Conservation (phyloP, 2,797 vertebrate genomes). For the Urophycis tenuis region DNA sequence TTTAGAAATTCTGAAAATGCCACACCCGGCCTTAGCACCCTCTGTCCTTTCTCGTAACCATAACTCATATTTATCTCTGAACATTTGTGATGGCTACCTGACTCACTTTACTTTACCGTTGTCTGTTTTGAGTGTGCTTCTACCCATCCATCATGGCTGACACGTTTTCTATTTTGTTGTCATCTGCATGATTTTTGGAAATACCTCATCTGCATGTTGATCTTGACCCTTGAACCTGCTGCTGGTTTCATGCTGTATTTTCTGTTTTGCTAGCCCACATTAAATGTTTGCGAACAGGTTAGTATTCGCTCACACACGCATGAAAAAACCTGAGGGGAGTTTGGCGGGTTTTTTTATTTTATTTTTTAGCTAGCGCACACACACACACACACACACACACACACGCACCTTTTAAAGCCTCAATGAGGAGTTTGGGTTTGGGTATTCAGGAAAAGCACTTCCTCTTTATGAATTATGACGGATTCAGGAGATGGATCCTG, state of each 20-base stretch:
- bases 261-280: conserved; percentile 99
- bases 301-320: conserved; percentile 76
- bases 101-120: neutral
- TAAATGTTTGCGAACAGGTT: conserved; percentile 99
- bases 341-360: too few relatives aligned
- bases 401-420: neutral
- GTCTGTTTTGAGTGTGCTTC: neutral
- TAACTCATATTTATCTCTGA: too few relatives aligned
- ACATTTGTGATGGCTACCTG: conserved; percentile 3
- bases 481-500: neutral
- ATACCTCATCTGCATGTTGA: conserved; percentile 73
- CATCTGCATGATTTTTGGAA: conserved; percentile 38
- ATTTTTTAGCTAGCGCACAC: conserved; percentile 15
- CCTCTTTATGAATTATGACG: neutral
- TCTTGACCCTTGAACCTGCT: conserved; percentile 76
- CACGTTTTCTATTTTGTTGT: conserved; percentile 30
- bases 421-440: neutral
- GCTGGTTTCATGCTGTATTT: conserved; percentile 94
- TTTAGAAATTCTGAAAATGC: too few relatives aligned
- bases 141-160: neutral
- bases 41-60: too few relatives aligned
- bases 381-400: neutral
- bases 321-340: conserved; percentile 69
- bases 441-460: neutral
- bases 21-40: too few relatives aligned